Conservation (phyloP, 2,888 invertebrate genomes). For the Sarcophaga variegata region DNA sequence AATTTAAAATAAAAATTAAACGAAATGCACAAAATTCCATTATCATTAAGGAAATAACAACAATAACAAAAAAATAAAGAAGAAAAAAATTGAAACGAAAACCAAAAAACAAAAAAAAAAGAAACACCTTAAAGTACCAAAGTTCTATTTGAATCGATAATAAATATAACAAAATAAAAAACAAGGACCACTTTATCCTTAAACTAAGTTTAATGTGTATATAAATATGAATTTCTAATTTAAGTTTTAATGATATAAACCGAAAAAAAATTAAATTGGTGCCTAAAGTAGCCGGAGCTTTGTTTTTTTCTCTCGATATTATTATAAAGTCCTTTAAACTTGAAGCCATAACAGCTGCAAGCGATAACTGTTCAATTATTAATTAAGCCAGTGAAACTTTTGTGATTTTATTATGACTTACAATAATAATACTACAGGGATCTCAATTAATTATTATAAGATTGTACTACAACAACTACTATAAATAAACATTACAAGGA, state of each 20-base stretch:
- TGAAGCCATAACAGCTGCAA: conserved; percentile 1
- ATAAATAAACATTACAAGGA: conserved; percentile 47
- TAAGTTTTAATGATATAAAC: neutral
- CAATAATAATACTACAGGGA: conserved; percentile 72
- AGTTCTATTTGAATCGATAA: conserved; percentile 4
- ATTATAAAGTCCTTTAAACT: conserved; percentile 1
- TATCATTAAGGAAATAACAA: conserved; percentile 30
- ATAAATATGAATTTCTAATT: conserved; percentile 34
- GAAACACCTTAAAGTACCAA: conserved; percentile 38
- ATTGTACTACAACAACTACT: conserved; percentile 38
- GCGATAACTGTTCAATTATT: conserved; percentile 37
- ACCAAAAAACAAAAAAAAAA: neutral
- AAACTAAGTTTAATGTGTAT: conserved; percentile 51
- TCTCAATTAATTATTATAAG: conserved; percentile 68
- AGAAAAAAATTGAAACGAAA: neutral
- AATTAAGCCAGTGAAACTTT: conserved; percentile 37
- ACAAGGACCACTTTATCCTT: conserved; percentile 20
- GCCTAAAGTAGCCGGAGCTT: conserved; percentile 71
- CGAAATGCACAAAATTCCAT: conserved; percentile 21
- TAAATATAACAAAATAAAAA: neutral
- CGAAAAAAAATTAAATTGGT: conserved; percentile 59
- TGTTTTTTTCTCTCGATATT: conserved; percentile 13
- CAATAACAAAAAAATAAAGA: conserved; percentile 38
- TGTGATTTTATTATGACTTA: conserved; percentile 62
- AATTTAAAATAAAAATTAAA: conserved; percentile 34